These are phyloP conservation scores for Hylaeus anthracinus DNA, from an alignment of 1,140 invertebrate species.

Conservation along the genomic window DNA sequence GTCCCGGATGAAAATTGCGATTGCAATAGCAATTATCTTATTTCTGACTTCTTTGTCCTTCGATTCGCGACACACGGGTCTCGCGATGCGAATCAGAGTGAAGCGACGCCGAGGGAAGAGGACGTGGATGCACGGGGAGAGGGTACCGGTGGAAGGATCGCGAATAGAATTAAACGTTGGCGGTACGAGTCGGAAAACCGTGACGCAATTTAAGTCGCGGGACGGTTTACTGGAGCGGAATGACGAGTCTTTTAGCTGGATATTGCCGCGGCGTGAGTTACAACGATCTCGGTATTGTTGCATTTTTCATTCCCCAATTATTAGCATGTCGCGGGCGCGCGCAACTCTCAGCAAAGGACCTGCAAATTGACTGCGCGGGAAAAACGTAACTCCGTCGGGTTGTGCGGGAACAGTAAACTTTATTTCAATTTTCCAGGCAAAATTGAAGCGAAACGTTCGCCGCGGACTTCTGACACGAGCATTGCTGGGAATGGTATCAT, in stretches of 20 bases:
- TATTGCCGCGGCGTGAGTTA: conserved; percentile 54
- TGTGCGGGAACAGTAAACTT: conserved; percentile 9
- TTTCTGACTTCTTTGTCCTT: conserved; percentile 68
- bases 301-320: conserved; percentile 58
- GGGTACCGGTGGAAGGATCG: conserved; percentile 45
- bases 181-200: conserved; percentile 47
- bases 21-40: conserved; percentile 76
- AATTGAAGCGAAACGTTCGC: conserved; percentile 16
- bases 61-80: conserved; percentile 60
- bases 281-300: conserved; percentile 54
- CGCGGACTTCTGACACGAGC: neutral
- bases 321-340: conserved; percentile 28
- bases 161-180: conserved; percentile 60
- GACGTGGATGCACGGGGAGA: neutral
- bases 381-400: neutral
- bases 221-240: conserved; percentile 55
- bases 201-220: conserved; percentile 65
- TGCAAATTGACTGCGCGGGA: conserved; percentile 23
- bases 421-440: conserved; percentile 23
- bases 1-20: conserved; percentile 68
- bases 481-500: too few relatives aligned
- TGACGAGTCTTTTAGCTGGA: conserved; percentile 60
- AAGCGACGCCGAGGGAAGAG: neutral
- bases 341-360: conserved; percentile 26
- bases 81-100: conserved; percentile 49